These are phyloP conservation scores for Brachynemurus nebulosus DNA, from an alignment of 2,888 invertebrate genomes.

Conservation along the genomic window DNA sequence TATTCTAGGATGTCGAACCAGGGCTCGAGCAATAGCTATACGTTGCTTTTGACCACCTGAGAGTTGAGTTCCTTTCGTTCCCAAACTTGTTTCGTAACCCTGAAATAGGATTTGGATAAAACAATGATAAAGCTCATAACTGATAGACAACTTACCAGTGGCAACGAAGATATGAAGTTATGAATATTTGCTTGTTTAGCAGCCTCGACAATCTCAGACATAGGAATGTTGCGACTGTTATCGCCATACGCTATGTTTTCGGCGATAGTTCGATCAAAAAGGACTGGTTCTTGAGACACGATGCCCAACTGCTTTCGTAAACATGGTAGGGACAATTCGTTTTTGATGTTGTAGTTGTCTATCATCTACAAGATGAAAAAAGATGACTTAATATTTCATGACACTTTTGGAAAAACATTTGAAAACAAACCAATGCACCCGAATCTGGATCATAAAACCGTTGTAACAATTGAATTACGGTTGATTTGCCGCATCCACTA, in stretches of 20 bases:
- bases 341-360: slow-evolving; percentile 44
- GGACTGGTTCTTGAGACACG: slow-evolving; percentile 74
- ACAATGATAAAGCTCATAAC: too few relatives aligned
- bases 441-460: slow-evolving; percentile 64
- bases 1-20: slow-evolving; percentile 60
- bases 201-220: slow-evolving; percentile 58
- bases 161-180: slow-evolving; percentile 54
- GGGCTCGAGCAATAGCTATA: slow-evolving; percentile 67
- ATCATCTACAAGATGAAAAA: slow-evolving; percentile 27
- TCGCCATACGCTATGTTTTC: slow-evolving; percentile 85
- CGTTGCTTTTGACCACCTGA: slow-evolving; percentile 77
- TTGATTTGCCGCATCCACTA: slow-evolving; percentile 75
- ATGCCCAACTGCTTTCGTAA: slow-evolving; percentile 64
- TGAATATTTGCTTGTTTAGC: slow-evolving; percentile 70
- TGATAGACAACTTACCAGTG: slow-evolving; percentile 35
- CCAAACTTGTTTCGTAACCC: slow-evolving; percentile 40
- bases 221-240: slow-evolving; percentile 48
- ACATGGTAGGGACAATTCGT: slow-evolving; percentile 47
- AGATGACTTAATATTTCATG: too few relatives aligned
- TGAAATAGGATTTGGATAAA: too few relatives aligned
- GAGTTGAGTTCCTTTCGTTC: slow-evolving; percentile 24
- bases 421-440: slow-evolving; percentile 37
- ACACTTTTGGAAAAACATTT: too few relatives aligned
- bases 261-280: slow-evolving; percentile 69
- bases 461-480: slow-evolving; percentile 64